Evolutionary conservation across 2,888 invertebrate species (phyloP), one percentile per base, ranked within the genome.

Genomic region (Drosophila formosana): DNA sequence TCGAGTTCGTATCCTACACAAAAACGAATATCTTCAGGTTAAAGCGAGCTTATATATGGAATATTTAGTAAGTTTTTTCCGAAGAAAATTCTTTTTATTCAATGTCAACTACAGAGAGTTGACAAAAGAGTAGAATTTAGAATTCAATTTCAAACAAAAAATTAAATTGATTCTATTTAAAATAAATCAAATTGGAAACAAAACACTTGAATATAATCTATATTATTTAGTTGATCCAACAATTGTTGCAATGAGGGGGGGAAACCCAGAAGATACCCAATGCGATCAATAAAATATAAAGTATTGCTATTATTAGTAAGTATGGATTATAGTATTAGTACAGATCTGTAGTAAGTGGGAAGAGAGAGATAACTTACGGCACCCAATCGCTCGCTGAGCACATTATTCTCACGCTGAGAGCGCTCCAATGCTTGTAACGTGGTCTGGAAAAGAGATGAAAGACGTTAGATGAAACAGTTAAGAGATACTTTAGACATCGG

Each of bases 331-430:
- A 37, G 37, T 37, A n/a, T 37, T 37, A 37, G 37, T n/a, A 37
- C n/a, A 37, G n/a, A 37, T 37, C 37, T 37, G 37, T 37, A 37
- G n/a, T n/a, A 11, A 5, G 37, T 37, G 1, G 37, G 37, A 37
- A 9, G 3, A 6, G 0, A 41, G 13, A 13, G 30, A 25, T n/a
- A 66, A 89, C 90, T 90, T 85, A 95, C 93, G 8, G 95, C 94
- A 41, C 96, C 96, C 78, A 96, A 93, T 69, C 96, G 94, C 77
- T 95, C 95, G 53, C 95, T 95, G 9, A 96, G 93, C 1, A 95
- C 95, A 89, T 95, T 94, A 90, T 96, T 96, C 57, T 95, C 95
- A 62, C 95, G 93, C 82, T 95, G 95, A 13, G 96, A 94, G 67
- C 96, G 95, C 78, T 95, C 95, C 75, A 96, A 92, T 82, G 96